Conservation (phyloP, 2,888 invertebrate species). For the Drosophila vallismaia region DNA sequence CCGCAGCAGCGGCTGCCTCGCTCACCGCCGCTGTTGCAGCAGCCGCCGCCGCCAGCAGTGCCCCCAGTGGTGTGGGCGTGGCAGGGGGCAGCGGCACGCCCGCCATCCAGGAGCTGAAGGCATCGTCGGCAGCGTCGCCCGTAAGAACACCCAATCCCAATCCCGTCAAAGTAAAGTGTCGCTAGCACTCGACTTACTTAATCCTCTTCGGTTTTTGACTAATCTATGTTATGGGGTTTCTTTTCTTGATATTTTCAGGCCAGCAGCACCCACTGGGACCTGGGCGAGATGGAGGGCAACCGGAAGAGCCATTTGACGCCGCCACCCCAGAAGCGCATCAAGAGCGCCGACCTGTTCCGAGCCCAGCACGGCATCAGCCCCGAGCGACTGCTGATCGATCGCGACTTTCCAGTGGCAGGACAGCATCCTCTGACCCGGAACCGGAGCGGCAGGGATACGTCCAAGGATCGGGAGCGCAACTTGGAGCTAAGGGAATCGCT, state of each 20-base stretch:
- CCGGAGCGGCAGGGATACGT: constrained; percentile 76
- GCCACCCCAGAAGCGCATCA: constrained; percentile 89
- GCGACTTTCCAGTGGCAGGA: constrained; percentile 81
- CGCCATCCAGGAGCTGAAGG: constrained; percentile 84
- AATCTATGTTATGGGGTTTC: not conserved
- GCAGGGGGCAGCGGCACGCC: constrained; percentile 71
- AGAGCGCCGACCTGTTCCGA: constrained; percentile 88
- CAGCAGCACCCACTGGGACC: constrained; percentile 86
- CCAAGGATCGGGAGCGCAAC: constrained; percentile 86
- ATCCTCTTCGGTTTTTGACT: not conserved
- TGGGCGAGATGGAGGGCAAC: constrained; percentile 84
- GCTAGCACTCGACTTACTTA: constrained; percentile 38
- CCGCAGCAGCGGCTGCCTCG: constrained; percentile 64
- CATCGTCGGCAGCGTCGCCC: constrained; percentile 83
- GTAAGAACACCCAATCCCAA: constrained; percentile 82
- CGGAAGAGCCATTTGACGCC: constrained; percentile 85
- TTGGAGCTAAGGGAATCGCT: constrained; percentile 89
- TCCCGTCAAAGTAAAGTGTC: constrained; percentile 81
- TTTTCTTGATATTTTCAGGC: constrained; percentile 55
- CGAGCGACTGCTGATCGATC: constrained; percentile 83
- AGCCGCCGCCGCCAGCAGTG: constrained; percentile 46
- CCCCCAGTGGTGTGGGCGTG: constrained; percentile 26
- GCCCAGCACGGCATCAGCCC: constrained; percentile 86
- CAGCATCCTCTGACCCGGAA: constrained; percentile 83
- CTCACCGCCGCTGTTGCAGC: constrained; percentile 62